Evolutionary conservation across 2,113 vertebrate species (phyloP).

Genomic region (Ptychochromis oligacanthus): DNA sequence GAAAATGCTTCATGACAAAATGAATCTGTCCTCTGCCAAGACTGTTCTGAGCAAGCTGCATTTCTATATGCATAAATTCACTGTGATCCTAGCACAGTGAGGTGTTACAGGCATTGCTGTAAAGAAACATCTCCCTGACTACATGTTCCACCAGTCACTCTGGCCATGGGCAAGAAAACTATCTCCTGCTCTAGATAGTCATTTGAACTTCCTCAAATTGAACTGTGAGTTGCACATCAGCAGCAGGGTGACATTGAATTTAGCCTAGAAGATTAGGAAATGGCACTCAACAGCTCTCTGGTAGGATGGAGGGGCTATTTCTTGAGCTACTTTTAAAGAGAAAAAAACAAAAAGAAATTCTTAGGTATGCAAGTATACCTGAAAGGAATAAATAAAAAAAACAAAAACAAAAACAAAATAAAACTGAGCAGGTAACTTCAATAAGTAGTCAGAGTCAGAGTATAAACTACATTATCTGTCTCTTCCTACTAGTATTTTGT

Average conservation of each 20-base stretch:
- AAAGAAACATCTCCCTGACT: conserved; percentile 22
- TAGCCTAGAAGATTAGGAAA: neutral
- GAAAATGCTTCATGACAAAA: conserved; percentile 80
- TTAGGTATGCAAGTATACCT: neutral
- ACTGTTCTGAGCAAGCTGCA: conserved; percentile 57
- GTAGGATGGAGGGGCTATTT: neutral
- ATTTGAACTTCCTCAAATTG: conserved; percentile 10
- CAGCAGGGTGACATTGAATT: conserved; percentile 11
- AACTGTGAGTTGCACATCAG: conserved; percentile 27
- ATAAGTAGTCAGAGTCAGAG: neutral
- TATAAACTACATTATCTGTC: neutral
- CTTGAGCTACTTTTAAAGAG: neutral
- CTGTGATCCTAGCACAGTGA: conserved; percentile 3
- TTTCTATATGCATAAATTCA: conserved; percentile 62
- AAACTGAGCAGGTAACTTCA: neutral
- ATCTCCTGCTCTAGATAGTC: conserved; percentile 30
- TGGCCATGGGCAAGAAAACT: conserved; percentile 9
- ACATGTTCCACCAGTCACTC: conserved; percentile 29
- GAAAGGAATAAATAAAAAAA: fast-evolving
- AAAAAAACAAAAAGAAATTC: neutral
- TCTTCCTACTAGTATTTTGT: neutral
- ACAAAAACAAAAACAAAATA: neutral
- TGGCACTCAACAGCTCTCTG: neutral
- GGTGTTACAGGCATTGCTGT: conserved; percentile 32
- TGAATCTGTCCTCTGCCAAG: conserved; percentile 66